phyloP scores from a whole-genome alignment of 2,797 vertebrate genomes.

The Myotis myotis region DNA sequence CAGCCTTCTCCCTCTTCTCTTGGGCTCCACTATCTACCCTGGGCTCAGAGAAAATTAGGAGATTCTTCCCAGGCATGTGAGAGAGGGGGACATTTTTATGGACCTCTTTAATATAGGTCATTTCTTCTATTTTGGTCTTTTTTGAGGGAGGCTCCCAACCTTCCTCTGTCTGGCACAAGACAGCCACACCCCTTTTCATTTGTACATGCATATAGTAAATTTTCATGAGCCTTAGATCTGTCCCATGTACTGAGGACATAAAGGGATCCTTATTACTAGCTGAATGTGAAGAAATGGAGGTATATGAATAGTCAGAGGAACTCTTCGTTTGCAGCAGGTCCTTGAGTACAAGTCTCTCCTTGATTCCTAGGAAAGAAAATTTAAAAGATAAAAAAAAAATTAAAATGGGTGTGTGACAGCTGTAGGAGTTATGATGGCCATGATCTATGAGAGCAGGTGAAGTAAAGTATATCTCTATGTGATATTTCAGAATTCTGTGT shows the following conservation, averaged over 20 bases:
- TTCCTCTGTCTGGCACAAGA: not conserved
- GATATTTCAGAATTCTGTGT: not conserved
- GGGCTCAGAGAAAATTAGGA: not conserved
- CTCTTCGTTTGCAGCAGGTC: no score
- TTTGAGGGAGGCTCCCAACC: not conserved
- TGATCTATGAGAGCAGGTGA: rapidly evolving
- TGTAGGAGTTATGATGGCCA: not conserved
- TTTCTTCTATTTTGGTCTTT: not conserved
- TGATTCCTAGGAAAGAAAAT: no score
- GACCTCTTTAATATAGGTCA: not conserved
- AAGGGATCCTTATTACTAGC: not conserved
- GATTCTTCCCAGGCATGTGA: rapidly evolving
- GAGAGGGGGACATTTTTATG: rapidly evolving
- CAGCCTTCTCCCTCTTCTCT: not conserved
- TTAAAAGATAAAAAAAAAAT: not conserved
- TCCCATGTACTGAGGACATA: not conserved
- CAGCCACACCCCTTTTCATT: not conserved
- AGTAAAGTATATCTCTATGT: not conserved
- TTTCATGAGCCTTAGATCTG: not conserved
- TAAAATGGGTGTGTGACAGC: not conserved
- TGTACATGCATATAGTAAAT: not conserved
- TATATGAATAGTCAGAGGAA: no score
- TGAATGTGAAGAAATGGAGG: not conserved
- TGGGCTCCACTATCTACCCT: not conserved
- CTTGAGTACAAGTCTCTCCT: no score